These are phyloP conservation scores for Oceanodroma tethys DNA, from an alignment of 2,113 vertebrate genomes.

Conservation along the genomic window DNA sequence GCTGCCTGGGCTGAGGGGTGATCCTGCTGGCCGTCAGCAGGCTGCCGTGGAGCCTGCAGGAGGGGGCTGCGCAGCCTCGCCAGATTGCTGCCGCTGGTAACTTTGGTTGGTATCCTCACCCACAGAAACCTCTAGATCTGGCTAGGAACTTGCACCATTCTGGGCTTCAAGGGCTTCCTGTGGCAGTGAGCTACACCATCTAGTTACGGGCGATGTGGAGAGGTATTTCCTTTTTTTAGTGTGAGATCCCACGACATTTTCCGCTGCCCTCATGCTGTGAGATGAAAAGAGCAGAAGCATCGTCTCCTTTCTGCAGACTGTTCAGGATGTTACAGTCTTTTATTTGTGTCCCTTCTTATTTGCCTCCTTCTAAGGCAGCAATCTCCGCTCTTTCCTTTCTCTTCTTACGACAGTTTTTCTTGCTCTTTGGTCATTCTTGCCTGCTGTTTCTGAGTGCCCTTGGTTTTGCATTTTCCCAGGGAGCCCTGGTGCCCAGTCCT, in stretches of 20 bases:
- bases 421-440: neutral
- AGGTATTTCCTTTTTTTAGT: neutral
- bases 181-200: neutral
- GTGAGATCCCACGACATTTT: neutral
- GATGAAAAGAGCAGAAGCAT: neutral
- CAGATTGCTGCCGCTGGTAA: neutral
- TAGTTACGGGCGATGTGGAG: fast-evolving
- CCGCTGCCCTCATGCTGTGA: neutral
- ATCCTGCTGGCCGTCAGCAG: neutral
- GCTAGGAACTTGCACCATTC: neutral
- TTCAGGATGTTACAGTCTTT: neutral
- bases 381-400: neutral
- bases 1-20: neutral
- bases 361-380: neutral
- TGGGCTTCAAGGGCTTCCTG: neutral
- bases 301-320: neutral
- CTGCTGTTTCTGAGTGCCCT: neutral
- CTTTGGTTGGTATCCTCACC: neutral
- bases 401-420: neutral
- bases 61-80: neutral
- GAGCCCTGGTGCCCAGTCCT: neutral
- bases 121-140: neutral
- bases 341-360: neutral
- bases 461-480: neutral
- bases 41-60: neutral